A percentile compares a stretch with the other conserved stretches of the same genome.
Conservation (phyloP, 2,888 invertebrate species). For the Agrotis ipsilon region DNA sequence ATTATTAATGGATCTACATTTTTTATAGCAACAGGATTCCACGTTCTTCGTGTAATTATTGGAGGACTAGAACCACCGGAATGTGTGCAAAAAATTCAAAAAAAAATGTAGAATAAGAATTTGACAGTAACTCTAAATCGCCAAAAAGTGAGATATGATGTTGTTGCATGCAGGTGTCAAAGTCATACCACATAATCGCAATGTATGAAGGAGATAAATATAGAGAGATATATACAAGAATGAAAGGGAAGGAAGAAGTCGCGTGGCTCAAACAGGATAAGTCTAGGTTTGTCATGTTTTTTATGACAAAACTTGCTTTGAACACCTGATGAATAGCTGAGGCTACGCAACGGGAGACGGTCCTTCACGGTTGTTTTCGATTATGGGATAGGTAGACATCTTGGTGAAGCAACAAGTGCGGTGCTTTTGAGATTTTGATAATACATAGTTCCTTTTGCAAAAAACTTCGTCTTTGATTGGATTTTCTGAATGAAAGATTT, state of each 20-base stretch:
- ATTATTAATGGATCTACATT: too few relatives aligned
- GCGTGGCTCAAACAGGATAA: slow-evolving; percentile 62
- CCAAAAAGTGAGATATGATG: too few relatives aligned
- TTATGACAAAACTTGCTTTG: slow-evolving; percentile 52
- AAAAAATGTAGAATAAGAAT: too few relatives aligned
- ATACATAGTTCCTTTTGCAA: background rate
- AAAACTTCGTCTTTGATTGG: background rate
- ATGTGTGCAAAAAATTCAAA: too few relatives aligned
- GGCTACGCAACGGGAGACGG: slow-evolving; percentile 32
- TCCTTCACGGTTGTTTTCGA: slow-evolving; percentile 35
- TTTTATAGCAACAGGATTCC: too few relatives aligned
- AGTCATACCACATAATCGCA: slow-evolving; percentile 65
- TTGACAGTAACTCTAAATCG: too few relatives aligned
- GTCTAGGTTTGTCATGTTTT: slow-evolving; percentile 47
- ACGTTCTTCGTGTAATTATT: too few relatives aligned
- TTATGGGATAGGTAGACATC: slow-evolving; percentile 21
- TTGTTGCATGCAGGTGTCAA: too few relatives aligned
- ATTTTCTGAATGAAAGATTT: background rate
- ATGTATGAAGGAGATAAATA: slow-evolving; percentile 62
- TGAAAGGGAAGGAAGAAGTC: slow-evolving; percentile 59
- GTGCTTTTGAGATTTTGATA: background rate
- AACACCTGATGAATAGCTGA: slow-evolving; percentile 52
- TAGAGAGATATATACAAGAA: slow-evolving; percentile 11
- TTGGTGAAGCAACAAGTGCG: slow-evolving; percentile 33
- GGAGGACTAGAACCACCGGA: too few relatives aligned